A percentile compares a stretch with the other conserved stretches of the same genome.
Conservation (phyloP, 2,797 vertebrate genomes). For the Paedocypris micromegethes region DNA sequence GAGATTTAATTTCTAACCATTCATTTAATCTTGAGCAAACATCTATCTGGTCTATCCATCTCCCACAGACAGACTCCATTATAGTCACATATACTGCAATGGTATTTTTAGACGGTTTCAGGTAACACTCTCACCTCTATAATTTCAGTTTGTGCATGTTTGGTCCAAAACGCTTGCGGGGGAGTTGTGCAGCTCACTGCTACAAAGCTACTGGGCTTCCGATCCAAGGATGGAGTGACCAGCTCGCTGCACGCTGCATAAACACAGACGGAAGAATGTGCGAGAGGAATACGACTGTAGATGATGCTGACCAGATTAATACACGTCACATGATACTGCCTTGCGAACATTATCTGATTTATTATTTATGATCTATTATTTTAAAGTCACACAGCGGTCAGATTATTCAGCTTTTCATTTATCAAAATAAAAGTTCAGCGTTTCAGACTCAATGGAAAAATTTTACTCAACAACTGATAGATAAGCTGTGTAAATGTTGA, state of each 20-base stretch:
- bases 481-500: not conserved
- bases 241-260: slow-evolving; percentile 91
- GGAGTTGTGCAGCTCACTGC: slow-evolving; percentile 96
- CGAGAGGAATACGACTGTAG: no score
- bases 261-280: not conserved
- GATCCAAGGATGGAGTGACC: slow-evolving; percentile 86
- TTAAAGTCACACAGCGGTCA: not conserved
- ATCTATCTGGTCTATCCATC: no score
- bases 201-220: slow-evolving; percentile 96
- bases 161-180: slow-evolving; percentile 99
- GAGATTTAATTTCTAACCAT: no score
- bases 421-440: not conserved
- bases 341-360: no score
- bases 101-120: no score
- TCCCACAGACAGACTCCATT: no score
- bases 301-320: no score
- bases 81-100: no score
- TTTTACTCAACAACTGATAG: not conserved
- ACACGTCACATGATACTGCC: no score
- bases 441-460: not conserved
- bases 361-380: no score
- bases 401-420: not conserved
- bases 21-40: no score
- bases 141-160: slow-evolving; percentile 96
- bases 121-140: slow-evolving; percentile 77